Conservation (phyloP, 2,797 vertebrate species). For the Sebastes itinus region DNA sequence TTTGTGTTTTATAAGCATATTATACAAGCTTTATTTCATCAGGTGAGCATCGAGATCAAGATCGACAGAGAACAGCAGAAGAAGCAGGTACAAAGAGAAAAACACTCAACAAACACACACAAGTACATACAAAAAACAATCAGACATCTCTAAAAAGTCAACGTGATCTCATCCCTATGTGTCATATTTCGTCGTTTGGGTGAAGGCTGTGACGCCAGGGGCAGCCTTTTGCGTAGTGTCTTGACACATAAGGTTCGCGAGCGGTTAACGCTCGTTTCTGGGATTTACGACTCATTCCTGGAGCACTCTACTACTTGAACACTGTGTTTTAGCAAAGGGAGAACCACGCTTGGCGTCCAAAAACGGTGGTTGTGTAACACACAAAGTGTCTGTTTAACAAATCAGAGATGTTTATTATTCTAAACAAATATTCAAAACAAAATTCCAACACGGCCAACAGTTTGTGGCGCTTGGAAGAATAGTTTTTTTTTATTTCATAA, state of each 20-base stretch:
- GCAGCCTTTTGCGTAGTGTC: too few species aligned
- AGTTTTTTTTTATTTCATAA: neutral
- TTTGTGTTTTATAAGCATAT: neutral
- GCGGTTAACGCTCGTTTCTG: too few species aligned
- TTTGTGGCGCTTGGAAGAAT: neutral
- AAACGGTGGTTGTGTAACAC: neutral
- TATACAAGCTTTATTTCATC: neutral
- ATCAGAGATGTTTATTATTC: constrained; percentile 14
- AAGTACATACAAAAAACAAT: neutral
- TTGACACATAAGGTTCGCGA: too few species aligned
- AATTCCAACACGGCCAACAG: neutral
- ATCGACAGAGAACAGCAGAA: neutral
- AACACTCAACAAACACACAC: neutral
- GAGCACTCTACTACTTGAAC: too few species aligned
- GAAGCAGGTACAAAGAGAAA: neutral
- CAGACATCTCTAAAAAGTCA: too few species aligned
- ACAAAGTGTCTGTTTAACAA: neutral
- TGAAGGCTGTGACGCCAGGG: too few species aligned
- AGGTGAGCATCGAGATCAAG: neutral
- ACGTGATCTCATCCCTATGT: too few species aligned
- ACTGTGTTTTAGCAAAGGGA: neutral
- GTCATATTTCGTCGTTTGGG: too few species aligned
- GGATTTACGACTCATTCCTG: too few species aligned
- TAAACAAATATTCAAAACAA: constrained; percentile 9
- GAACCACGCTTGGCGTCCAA: neutral